Base-by-base conservation (phyloP, 1,140 invertebrate species). In the Hyposmocoma kahamanoa region DNA sequence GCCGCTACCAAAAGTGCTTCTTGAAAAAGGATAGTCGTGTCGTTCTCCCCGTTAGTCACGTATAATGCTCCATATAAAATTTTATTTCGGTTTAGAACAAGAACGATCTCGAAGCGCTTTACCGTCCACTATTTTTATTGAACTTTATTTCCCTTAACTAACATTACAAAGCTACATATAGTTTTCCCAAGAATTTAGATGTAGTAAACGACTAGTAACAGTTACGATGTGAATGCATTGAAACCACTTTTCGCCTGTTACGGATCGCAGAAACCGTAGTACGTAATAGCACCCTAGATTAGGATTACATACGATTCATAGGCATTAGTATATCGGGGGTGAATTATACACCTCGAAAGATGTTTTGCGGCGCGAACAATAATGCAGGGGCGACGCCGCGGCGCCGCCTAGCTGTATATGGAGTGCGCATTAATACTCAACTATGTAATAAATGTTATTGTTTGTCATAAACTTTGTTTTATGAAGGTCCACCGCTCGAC, bases 371-470 rank as follows among this genome's bases (percentile, higher is more conserved):
- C 56, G 46, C 55, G 45, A 42, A 53, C 55, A 61, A 70, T 65
- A 60, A 62, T 59, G 57, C 55, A 53, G 58, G 51, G 58, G 54
- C 70, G 69, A 62, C 75, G 54, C 58, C 56, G 53, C 57, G 73
- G 71, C 80, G 76, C 70, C 58, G 56, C 54, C 56, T 61, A 64
- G 58, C 70, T 72, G 65, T 74, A 79, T 79, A 80, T 72, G 70
- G 67, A 72, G 54, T 73, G 62, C 61, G 70, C 69, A 76, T 80
- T 81, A 84, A 84, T 82, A 74, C 66, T 57, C 69, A 64, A 73
- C 66, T 75, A 77, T 71, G 77, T 72, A 75, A 81, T 84, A 79
- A 81, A 81, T 81, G 75, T 80, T 83, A 82, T 82, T 81, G 80
- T 82, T 81, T 80, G 71, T 71, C 77, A 69, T 81, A 82, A 80